Evolutionary conservation across 2,113 vertebrate genomes (phyloP).

Genomic region (Tachuris rubrigastra): DNA sequence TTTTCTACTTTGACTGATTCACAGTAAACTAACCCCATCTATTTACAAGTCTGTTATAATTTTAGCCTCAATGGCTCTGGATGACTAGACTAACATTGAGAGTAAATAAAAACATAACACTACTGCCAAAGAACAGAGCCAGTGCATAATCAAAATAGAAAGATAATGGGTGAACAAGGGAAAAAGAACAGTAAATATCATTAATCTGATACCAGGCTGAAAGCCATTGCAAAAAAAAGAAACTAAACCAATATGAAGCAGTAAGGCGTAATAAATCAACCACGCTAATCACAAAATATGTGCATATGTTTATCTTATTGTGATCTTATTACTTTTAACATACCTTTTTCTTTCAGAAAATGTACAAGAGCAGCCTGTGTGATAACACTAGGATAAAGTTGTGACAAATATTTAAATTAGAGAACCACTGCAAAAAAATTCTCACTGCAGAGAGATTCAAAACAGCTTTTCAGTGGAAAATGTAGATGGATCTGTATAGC

Average conservation of each 20-base stretch:
- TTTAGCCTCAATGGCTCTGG: neutral
- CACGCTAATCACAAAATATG: neutral
- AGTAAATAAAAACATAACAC: neutral
- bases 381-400: neutral
- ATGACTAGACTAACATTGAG: neutral
- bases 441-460: neutral
- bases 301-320: neutral
- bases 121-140: neutral
- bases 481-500: neutral
- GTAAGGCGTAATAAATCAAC: neutral
- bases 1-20: neutral
- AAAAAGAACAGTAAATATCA: conserved; percentile 22
- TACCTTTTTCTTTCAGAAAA: neutral
- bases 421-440: neutral
- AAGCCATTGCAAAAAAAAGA: neutral
- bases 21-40: neutral
- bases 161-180: neutral
- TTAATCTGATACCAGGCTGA: neutral
- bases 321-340: neutral
- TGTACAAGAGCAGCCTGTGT: neutral
- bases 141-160: neutral
- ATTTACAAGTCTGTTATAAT: neutral
- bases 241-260: neutral
- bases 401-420: neutral
- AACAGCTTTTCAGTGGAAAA: neutral